Evolutionary conservation across 2,888 invertebrate species (phyloP), one percentile per base, ranked within the genome.

Genomic region (Prosopocoilus inquinatus): DNA sequence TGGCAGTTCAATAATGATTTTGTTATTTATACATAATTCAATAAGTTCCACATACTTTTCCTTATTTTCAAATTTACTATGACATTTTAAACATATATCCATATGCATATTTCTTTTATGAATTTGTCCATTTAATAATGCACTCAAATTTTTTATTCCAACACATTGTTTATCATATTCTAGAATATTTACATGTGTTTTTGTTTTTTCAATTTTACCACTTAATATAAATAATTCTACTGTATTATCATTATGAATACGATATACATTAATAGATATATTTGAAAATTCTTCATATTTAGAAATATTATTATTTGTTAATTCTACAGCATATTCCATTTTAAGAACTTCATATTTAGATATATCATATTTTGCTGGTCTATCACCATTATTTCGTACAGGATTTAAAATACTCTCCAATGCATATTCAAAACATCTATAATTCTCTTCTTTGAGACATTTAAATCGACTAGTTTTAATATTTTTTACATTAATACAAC

Each of bases 211-310:
- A n/a, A n/a, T n/a, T n/a, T n/a, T n/a, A n/a, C n/a, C n/a, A n/a
- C n/a, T n/a, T n/a, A n/a, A n/a, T n/a, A n/a, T n/a, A n/a, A n/a
- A n/a, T n/a, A 3, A n/a, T 3, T 33, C 35, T 12, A 32, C 33
- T 32, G 5, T 9, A 47, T n/a, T n/a, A n/a, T n/a, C 12, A 46
- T 48, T 38, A 13, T 20, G 16, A 35, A 47, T 36, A 35, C 16
- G 16, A 12, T 47, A 47, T 8, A 48, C 38, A 38, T 48, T 48
- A 15, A 48, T 48, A 48, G 49, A 48, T 48, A 36, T 13, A 48
- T 48, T 48, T 48, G 38, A 48, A 38, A 48, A 48, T 15, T 48
- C 49, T 16, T 48, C 48, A 48, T 48, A 38, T 48, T 38, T 48
- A 8, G 12, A 36, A 35, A 48, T 13, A 48, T 38, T 13, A 13